phyloP scores from a whole-genome alignment of 2,888 invertebrate species.

The Hofmannophila pseudospretella region DNA sequence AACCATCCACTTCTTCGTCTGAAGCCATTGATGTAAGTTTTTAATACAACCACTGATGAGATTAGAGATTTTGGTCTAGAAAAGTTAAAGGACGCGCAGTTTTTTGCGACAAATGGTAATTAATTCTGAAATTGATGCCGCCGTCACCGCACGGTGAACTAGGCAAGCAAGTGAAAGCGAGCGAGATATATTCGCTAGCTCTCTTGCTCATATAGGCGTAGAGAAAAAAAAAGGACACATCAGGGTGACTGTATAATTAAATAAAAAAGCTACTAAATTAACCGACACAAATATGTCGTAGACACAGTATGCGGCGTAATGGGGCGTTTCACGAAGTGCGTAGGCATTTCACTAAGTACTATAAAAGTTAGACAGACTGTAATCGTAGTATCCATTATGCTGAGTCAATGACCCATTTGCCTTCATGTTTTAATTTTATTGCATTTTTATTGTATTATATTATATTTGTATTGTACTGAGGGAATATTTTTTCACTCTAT shows the following conservation, averaged over 20 bases:
- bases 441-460: no score
- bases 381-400: no score
- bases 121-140: constrained; percentile 79
- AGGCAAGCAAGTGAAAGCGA: constrained; percentile 29
- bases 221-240: not conserved
- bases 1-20: constrained; percentile 92
- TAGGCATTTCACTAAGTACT: no score
- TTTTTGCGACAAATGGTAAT: constrained; percentile 78
- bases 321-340: no score
- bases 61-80: constrained; percentile 61
- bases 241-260: not conserved
- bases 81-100: constrained; percentile 77
- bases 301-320: no score
- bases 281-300: no score
- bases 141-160: constrained; percentile 68
- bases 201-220: no score
- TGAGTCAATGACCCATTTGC: no score
- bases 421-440: no score
- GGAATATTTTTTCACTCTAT: no score
- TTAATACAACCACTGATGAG: constrained; percentile 53
- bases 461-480: no score
- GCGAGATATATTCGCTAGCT: constrained; percentile 37
- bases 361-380: no score
- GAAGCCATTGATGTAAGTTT: constrained; percentile 84
- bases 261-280: not conserved